A percentile compares a stretch with the other conserved stretches of the same genome.
These are phyloP conservation scores for Syndactyla subalaris DNA, from an alignment of 2,797 vertebrate species.

Conservation along the genomic window DNA sequence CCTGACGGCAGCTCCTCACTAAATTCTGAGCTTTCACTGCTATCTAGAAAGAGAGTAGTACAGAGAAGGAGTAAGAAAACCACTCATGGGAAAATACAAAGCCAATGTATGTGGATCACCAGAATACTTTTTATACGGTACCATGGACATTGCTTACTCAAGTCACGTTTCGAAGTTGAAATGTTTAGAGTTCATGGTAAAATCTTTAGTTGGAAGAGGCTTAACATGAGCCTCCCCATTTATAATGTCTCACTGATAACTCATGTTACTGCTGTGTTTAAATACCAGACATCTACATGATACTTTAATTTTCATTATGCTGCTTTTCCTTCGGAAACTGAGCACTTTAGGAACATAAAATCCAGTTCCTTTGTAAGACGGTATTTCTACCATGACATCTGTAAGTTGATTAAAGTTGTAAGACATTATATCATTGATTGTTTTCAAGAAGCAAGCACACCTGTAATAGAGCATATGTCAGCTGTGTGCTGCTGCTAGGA, in stretches of 20 bases:
- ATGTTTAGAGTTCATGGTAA: neutral
- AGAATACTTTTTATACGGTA: neutral
- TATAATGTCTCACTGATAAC: neutral
- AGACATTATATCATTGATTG: neutral
- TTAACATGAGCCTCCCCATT: neutral
- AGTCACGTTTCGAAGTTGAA: neutral
- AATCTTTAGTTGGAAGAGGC: neutral
- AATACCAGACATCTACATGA: neutral
- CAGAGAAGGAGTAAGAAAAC: slow-evolving; percentile 66
- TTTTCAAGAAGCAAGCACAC: neutral
- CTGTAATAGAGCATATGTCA: neutral
- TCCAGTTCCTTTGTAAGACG: neutral
- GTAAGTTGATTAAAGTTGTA: neutral
- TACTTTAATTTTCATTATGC: neutral
- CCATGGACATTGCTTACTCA: neutral
- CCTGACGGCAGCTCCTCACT: slow-evolving; percentile 90
- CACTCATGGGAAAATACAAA: slow-evolving; percentile 17
- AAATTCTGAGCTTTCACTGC: slow-evolving; percentile 94
- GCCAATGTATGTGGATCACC: neutral
- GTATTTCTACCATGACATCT: neutral
- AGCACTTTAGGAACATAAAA: neutral
- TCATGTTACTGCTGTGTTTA: neutral
- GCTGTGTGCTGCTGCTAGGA: neutral
- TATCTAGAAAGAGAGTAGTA: slow-evolving; percentile 83
- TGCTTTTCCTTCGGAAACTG: neutral